Evolutionary conservation across 2,797 vertebrate species (phyloP).

Genomic region (Myotis findleyi): DNA sequence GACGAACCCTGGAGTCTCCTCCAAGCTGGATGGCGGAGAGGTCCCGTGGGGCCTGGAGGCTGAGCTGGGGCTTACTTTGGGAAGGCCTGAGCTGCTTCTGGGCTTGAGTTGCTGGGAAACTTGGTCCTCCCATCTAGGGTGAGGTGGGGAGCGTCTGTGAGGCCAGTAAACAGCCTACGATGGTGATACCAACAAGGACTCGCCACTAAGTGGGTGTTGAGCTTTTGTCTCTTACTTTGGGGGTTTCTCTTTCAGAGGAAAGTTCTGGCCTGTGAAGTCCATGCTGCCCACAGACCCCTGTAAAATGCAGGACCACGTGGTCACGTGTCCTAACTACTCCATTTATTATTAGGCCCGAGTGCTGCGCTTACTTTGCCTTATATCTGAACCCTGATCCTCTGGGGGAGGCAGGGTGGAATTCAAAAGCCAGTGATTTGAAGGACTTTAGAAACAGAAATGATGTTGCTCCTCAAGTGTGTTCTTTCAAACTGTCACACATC

Average conservation of each 20-base stretch:
- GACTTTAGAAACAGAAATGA: background rate
- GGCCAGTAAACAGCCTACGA: background rate
- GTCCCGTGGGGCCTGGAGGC: background rate
- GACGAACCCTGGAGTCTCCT: background rate
- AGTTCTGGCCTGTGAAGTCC: background rate
- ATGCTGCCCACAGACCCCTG: background rate
- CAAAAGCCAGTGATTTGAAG: constrained; percentile 15
- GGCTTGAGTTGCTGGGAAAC: background rate
- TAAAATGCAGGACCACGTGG: background rate
- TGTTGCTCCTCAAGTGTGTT: background rate
- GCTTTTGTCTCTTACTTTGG: background rate
- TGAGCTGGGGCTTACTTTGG: background rate
- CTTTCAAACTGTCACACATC: background rate
- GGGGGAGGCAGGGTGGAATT: no score
- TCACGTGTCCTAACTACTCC: background rate
- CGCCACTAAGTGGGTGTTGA: background rate
- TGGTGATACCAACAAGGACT: background rate
- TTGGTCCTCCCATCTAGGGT: background rate
- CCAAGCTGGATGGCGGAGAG: background rate
- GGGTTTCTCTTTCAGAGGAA: background rate
- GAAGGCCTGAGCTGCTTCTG: background rate
- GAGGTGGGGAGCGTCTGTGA: background rate
- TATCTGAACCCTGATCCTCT: background rate
- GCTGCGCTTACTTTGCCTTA: background rate
- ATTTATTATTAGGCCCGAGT: background rate